These are phyloP conservation scores for Gerosis bhagava DNA, from an alignment of 2,888 invertebrate genomes.

Conservation along the genomic window DNA sequence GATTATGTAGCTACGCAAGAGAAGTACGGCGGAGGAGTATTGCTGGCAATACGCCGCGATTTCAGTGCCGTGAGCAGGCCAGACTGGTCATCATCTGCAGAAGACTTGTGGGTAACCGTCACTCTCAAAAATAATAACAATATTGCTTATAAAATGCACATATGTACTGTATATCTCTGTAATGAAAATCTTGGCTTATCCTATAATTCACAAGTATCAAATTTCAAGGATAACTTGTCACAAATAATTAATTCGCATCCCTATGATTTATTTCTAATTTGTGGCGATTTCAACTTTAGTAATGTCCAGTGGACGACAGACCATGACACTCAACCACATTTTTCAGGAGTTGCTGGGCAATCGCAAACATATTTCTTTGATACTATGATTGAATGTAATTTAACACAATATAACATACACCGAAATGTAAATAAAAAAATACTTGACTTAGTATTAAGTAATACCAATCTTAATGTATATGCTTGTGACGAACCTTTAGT, in stretches of 20 bases:
- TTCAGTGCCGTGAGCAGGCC: background rate
- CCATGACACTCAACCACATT: background rate
- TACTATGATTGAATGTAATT: background rate
- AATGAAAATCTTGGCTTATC: no score
- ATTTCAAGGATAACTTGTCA: no score
- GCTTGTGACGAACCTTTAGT: no score
- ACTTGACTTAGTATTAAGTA: no score
- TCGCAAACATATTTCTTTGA: background rate
- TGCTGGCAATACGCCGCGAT: background rate
- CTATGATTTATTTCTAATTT: background rate
- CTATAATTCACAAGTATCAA: no score
- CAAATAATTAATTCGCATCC: no score
- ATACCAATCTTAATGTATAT: no score
- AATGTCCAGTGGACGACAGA: background rate
- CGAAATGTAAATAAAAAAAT: no score
- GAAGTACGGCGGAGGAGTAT: background rate
- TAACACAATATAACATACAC: no score
- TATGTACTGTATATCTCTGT: background rate
- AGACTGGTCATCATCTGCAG: background rate
- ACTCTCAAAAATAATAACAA: background rate
- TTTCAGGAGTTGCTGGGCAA: background rate
- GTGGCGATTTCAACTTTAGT: background rate
- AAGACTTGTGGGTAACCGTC: background rate
- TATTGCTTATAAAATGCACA: background rate
- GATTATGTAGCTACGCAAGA: background rate